phyloP scores from a whole-genome alignment of 2,888 invertebrate genomes.

The Athrips mouffetella region DNA sequence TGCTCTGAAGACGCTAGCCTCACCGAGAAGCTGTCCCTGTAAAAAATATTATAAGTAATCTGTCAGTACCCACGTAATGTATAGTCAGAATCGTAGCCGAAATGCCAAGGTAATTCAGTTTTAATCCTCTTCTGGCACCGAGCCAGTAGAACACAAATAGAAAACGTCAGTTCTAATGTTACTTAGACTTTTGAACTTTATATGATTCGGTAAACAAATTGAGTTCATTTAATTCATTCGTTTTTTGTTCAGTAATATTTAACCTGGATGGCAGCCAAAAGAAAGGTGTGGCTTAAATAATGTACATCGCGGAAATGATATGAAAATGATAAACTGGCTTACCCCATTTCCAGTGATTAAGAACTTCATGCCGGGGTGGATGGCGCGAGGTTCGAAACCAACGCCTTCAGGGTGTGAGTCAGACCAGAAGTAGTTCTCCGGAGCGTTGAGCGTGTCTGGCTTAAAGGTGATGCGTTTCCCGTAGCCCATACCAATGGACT shows the following conservation, averaged over 20 bases:
- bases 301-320: too few species aligned
- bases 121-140: conserved; percentile 31
- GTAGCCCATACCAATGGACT: conserved; percentile 85
- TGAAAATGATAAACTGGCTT: too few species aligned
- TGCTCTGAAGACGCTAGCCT: conserved; percentile 82
- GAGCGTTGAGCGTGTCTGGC: conserved; percentile 78
- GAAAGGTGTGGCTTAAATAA: not conserved
- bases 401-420: conserved; percentile 86
- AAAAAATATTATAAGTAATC: conserved; percentile 29
- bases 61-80: conserved; percentile 25
- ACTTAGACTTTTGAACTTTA: conserved; percentile 36
- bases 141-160: conserved; percentile 42
- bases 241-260: conserved; percentile 9
- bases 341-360: conserved; percentile 79
- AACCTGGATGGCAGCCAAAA: conserved; percentile 36
- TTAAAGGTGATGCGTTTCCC: conserved; percentile 86
- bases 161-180: conserved; percentile 44
- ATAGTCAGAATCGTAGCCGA: conserved; percentile 26
- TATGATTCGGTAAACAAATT: conserved; percentile 39
- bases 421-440: conserved; percentile 86
- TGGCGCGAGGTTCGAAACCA: conserved; percentile 82
- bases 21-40: conserved; percentile 78
- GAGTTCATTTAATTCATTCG: conserved; percentile 15
- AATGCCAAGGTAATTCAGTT: conserved; percentile 36
- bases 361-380: conserved; percentile 83